phyloP scores from a whole-genome alignment of 1,140 invertebrate species.

The Cecropterus lyciades region DNA sequence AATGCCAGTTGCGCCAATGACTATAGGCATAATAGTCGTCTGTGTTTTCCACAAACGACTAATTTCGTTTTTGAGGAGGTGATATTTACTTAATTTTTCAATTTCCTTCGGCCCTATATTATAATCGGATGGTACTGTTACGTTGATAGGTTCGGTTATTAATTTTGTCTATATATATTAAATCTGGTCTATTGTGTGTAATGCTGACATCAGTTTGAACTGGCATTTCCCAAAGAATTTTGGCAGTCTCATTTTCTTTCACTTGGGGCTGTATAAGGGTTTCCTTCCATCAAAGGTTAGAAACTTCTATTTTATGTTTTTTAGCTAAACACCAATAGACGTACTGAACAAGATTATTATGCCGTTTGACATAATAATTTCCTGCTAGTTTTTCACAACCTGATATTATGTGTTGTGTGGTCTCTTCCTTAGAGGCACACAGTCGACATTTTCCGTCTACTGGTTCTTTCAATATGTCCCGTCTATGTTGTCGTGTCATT shows the following conservation, averaged over 20 bases:
- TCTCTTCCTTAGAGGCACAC: slow-evolving; percentile 31
- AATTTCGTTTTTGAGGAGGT: slow-evolving; percentile 27
- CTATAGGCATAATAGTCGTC: slow-evolving; percentile 26
- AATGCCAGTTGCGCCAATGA: slow-evolving; percentile 27
- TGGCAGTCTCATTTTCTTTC: slow-evolving; percentile 26
- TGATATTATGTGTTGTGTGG: slow-evolving; percentile 32
- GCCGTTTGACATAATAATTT: slow-evolving; percentile 33
- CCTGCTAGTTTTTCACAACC: slow-evolving; percentile 35
- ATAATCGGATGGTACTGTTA: slow-evolving; percentile 26
- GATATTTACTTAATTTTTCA: slow-evolving; percentile 38
- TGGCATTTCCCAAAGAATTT: slow-evolving; percentile 35
- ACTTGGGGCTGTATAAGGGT: slow-evolving; percentile 19
- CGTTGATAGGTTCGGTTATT: slow-evolving; percentile 23
- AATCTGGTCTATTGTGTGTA: slow-evolving; percentile 37
- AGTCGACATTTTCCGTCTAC: slow-evolving; percentile 30
- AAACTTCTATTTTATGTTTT: slow-evolving; percentile 4
- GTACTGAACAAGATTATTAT: slow-evolving; percentile 37
- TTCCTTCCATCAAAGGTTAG: slow-evolving; percentile 16
- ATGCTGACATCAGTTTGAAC: slow-evolving; percentile 29
- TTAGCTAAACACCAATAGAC: slow-evolving; percentile 15
- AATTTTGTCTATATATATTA: slow-evolving; percentile 31
- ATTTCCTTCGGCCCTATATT: slow-evolving; percentile 27
- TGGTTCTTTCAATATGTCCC: too few species aligned
- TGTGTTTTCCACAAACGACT: slow-evolving; percentile 24
- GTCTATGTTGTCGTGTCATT: too few species aligned